Conservation (phyloP, 2,113 vertebrate genomes). For the Toxotes chatareus region DNA sequence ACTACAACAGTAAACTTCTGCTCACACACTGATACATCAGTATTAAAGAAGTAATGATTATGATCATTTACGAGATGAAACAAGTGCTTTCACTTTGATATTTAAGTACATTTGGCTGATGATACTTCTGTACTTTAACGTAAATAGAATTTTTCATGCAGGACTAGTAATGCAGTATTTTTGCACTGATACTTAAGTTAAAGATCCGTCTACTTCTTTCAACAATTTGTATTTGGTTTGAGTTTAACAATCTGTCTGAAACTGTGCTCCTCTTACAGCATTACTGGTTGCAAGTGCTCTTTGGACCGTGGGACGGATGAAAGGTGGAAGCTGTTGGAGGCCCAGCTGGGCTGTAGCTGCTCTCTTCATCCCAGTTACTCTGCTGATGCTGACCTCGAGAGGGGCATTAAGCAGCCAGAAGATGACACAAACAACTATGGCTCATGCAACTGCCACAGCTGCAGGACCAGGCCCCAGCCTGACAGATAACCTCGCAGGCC, state of each 20-base stretch:
- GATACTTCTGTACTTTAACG: too few relatives aligned
- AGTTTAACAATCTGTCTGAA: conserved; percentile 20
- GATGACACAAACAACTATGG: conserved; percentile 82
- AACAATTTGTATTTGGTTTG: background rate
- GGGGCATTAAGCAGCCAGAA: conserved; percentile 80
- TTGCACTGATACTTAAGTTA: too few relatives aligned
- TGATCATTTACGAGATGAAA: background rate
- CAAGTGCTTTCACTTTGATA: background rate
- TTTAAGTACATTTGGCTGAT: background rate
- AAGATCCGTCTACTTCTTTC: background rate
- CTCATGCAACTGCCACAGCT: conserved; percentile 76
- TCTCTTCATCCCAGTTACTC: conserved; percentile 70
- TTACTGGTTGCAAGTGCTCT: conserved; percentile 70
- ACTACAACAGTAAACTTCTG: background rate
- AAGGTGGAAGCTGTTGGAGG: conserved; percentile 59
- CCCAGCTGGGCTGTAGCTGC: conserved; percentile 78
- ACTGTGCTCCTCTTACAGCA: conserved; percentile 65
- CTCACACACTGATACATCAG: background rate
- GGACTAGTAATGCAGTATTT: too few relatives aligned
- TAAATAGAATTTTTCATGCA: too few relatives aligned
- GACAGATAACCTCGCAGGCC: conserved; percentile 75
- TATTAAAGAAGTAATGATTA: too few relatives aligned
- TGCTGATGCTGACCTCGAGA: conserved; percentile 77
- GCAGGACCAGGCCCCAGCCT: conserved; percentile 72
- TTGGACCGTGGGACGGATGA: conserved; percentile 82